Base-by-base conservation (phyloP, 2,888 invertebrate genomes). In the Apamea anceps region DNA sequence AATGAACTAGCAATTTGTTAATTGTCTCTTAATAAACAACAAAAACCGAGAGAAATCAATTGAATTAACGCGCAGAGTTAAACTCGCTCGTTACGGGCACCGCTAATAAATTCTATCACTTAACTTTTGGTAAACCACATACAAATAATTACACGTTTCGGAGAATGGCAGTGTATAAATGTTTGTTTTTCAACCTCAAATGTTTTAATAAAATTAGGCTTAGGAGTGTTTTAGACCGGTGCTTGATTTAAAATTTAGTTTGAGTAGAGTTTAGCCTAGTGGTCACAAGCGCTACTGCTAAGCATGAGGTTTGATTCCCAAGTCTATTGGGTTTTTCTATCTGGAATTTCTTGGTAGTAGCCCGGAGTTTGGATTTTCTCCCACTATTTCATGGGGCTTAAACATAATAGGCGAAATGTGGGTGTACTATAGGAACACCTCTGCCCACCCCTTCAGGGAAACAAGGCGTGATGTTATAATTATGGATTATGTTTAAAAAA, bases 81-180 rank as follows among this genome's bases (percentile, higher is more conserved):
- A 71, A 45, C 66, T 37, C 60, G 79, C 65, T 76, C 28, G 71
- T 81, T 65, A 75, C n/a, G 21, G 25, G 25, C 71, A 21, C 60
- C 73, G 54, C n/a, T 66, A 65, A 74, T 75, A 86, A 78, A 82
- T 84, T 66, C 63, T 32, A 51, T 70, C 75, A 79, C 66, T 80
- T 77, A 80, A 78, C 75, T 66, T 71, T 72, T 57, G 71, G 51
- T 80, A 42, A 70, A 63, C 74, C 65, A 60, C 80, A 73, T 13
- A 62, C 72, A 85, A 77, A 79, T 87, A 80, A 82, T 76, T 74
- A 75, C 70, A 76, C 28, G 70, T 81, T 78, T 79, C 18, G n/a
- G 15, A 8, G 57, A 66, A 77, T 48, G 54, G 42, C 72, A 75
- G 51, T 28, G 60, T 57, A 60, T 72, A 68, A n/a, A 66, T 74